phyloP scores from a whole-genome alignment of 1,140 invertebrate genomes.

The Triops longicaudatus region DNA sequence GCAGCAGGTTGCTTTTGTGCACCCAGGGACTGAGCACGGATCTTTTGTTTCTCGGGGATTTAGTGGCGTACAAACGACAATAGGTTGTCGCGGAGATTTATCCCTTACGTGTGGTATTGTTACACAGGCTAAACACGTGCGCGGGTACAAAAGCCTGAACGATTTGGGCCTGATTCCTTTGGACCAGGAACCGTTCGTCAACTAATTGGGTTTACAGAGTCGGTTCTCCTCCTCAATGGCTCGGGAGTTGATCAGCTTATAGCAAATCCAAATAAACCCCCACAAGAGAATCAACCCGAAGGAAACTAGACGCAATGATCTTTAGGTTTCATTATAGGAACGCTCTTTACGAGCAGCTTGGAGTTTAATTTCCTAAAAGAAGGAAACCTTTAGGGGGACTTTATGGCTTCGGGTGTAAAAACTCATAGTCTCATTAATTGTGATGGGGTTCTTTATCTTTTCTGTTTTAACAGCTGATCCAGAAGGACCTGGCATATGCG shows the following conservation, averaged over 20 bases:
- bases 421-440: neutral
- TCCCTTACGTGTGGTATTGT: neutral
- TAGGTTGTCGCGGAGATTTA: neutral
- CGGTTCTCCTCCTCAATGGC: neutral
- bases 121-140: neutral
- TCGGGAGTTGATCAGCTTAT: neutral
- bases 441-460: neutral
- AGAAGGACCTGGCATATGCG: slow-evolving; percentile 55
- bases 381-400: neutral
- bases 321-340: too few species aligned
- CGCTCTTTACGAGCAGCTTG: too few species aligned
- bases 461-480: slow-evolving; percentile 42
- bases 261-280: too few species aligned
- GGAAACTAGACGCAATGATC: too few species aligned
- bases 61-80: neutral
- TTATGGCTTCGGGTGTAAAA: neutral
- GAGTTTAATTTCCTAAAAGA: neutral
- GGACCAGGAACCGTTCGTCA: neutral
- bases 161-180: neutral
- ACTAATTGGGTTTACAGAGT: neutral
- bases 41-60: too few species aligned
- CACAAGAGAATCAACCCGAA: too few species aligned
- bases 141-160: neutral
- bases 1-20: neutral
- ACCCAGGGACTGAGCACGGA: neutral